Conservation (phyloP, 2,797 vertebrate genomes). For the Ctenochaetus hawaiiensis region DNA sequence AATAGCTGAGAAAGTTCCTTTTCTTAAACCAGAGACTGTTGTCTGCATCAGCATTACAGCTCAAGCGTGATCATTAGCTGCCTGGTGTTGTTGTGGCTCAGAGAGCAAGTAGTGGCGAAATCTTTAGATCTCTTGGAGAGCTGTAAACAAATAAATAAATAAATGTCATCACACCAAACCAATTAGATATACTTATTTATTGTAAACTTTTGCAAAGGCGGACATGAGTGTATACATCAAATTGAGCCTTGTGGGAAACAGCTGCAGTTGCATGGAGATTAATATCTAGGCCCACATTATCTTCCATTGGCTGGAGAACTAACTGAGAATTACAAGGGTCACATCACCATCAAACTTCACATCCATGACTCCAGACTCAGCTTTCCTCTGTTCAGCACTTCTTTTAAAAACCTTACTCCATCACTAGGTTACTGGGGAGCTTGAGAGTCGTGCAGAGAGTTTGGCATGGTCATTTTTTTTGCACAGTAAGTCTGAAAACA, state of each 20-base stretch:
- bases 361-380: neutral
- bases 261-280: conserved; percentile 21
- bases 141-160: conserved; percentile 1
- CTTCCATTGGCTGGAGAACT: conserved; percentile 16
- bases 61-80: no score
- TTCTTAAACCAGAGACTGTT: neutral
- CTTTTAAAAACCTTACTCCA: neutral
- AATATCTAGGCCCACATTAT: conserved; percentile 34
- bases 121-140: neutral
- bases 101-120: neutral
- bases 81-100: neutral
- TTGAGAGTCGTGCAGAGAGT: conserved; percentile 1
- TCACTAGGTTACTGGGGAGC: neutral
- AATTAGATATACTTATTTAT: conserved; percentile 88
- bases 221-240: conserved; percentile 83
- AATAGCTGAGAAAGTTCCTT: neutral
- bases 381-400: neutral
- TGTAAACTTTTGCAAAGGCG: conserved; percentile 90
- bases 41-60: no score
- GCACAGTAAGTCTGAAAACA: conserved; percentile 26
- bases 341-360: neutral
- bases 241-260: conserved; percentile 44
- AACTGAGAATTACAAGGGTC: neutral
- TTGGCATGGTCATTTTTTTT: neutral
- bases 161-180: conserved; percentile 28